Conservation (phyloP, 1,140 invertebrate species). For the Callitettix versicolor region DNA sequence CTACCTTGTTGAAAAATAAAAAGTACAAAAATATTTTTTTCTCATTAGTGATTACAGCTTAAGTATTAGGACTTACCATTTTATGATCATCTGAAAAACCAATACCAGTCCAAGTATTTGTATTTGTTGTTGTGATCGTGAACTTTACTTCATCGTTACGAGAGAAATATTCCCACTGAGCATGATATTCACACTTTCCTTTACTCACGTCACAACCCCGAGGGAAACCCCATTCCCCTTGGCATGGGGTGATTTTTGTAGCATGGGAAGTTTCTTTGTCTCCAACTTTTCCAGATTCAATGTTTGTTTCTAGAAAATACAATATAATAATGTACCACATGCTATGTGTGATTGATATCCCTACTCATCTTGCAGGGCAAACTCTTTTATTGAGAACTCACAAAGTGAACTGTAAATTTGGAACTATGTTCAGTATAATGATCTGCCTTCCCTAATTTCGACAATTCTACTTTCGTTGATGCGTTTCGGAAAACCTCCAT, state of each 20-base stretch:
- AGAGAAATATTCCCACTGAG: slow-evolving; percentile 72
- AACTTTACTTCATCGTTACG: slow-evolving; percentile 71
- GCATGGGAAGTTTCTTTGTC: slow-evolving; percentile 6
- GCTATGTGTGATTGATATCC: no score
- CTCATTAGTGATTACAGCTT: neutral
- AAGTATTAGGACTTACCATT: slow-evolving; percentile 50
- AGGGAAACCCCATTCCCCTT: slow-evolving; percentile 68
- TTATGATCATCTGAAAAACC: slow-evolving; percentile 78
- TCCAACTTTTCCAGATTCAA: neutral
- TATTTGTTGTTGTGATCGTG: slow-evolving; percentile 70
- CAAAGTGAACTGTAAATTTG: no score
- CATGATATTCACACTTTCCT: slow-evolving; percentile 69
- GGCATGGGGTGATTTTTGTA: slow-evolving; percentile 38
- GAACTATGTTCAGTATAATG: no score
- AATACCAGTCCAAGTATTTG: slow-evolving; percentile 85
- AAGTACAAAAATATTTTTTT: no score
- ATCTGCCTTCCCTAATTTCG: no score
- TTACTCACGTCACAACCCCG: slow-evolving; percentile 53
- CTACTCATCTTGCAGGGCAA: no score
- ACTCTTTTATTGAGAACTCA: no score
- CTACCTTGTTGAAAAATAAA: no score
- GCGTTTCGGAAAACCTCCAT: no score
- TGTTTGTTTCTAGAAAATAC: neutral
- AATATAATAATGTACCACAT: no score
- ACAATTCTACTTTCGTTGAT: no score